phyloP scores from a whole-genome alignment of 2,888 invertebrate species.

The Melanostoma scalare region DNA sequence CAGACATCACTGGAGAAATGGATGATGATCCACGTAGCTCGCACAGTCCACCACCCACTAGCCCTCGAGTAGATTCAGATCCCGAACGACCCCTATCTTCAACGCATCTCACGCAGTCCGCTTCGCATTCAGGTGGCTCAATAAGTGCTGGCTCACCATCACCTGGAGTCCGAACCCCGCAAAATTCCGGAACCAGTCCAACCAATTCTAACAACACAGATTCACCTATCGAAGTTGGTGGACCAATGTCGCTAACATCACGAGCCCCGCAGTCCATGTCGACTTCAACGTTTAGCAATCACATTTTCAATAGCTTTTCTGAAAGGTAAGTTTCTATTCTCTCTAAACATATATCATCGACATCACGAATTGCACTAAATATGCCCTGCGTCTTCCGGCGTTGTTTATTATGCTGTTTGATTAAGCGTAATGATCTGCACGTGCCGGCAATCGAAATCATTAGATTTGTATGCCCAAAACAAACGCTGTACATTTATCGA shows the following conservation, averaged over 20 bases:
- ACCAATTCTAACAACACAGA: conserved; percentile 85
- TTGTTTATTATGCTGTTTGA: conserved; percentile 74
- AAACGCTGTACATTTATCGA: conserved; percentile 67
- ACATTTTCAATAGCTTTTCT: conserved; percentile 86
- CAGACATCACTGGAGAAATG: conserved; percentile 82
- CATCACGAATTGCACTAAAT: conserved; percentile 60
- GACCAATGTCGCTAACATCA: conserved; percentile 81
- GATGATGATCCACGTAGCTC: conserved; percentile 81
- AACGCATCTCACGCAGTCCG: conserved; percentile 80
- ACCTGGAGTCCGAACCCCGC: conserved; percentile 80
- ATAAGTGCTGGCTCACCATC: conserved; percentile 82
- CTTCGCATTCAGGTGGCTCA: conserved; percentile 83
- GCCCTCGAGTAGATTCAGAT: conserved; percentile 80
- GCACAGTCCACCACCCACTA: conserved; percentile 80
- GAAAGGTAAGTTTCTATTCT: conserved; percentile 82
- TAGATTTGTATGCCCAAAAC: conserved; percentile 68
- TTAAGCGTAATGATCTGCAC: conserved; percentile 76
- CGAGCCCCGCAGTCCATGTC: conserved; percentile 81
- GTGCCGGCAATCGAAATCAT: conserved; percentile 77
- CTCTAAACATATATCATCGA: neutral
- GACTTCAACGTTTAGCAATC: conserved; percentile 85
- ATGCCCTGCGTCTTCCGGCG: conserved; percentile 67
- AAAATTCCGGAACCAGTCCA: conserved; percentile 82
- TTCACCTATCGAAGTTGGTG: conserved; percentile 84
- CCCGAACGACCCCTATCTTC: conserved; percentile 81